phyloP scores from a whole-genome alignment of 2,113 vertebrate species.

The Melanostigma gelatinosum region DNA sequence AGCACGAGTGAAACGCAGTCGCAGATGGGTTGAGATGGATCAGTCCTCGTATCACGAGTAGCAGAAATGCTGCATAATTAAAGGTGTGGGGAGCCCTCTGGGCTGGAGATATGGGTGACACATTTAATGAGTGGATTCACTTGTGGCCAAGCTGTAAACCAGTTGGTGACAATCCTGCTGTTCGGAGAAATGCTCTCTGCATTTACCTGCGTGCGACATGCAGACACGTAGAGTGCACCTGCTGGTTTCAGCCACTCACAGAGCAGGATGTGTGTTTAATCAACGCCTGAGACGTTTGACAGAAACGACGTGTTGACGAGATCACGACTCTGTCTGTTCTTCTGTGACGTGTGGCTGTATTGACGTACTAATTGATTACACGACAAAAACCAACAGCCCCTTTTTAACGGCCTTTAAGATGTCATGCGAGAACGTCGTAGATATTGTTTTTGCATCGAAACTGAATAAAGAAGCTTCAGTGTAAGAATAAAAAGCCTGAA shows the following conservation, averaged over 20 bases:
- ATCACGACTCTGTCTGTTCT: conserved; percentile 38
- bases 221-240: neutral
- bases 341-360: conserved; percentile 25
- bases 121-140: neutral
- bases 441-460: neutral
- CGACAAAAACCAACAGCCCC: no score
- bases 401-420: neutral
- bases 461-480: neutral
- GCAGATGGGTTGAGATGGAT: neutral
- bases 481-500: neutral
- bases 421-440: neutral
- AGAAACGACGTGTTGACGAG: conserved; percentile 32
- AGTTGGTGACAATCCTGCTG: neutral
- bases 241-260: neutral
- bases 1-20: neutral
- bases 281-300: conserved; percentile 3
- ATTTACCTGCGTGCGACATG: neutral
- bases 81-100: neutral
- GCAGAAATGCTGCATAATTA: neutral
- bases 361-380: no score
- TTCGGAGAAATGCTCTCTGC: neutral
- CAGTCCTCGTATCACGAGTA: neutral
- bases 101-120: neutral
- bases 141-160: neutral
- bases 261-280: neutral